Evolutionary conservation across 2,888 invertebrate genomes (phyloP).

Genomic region (Spilarctia lutea): DNA sequence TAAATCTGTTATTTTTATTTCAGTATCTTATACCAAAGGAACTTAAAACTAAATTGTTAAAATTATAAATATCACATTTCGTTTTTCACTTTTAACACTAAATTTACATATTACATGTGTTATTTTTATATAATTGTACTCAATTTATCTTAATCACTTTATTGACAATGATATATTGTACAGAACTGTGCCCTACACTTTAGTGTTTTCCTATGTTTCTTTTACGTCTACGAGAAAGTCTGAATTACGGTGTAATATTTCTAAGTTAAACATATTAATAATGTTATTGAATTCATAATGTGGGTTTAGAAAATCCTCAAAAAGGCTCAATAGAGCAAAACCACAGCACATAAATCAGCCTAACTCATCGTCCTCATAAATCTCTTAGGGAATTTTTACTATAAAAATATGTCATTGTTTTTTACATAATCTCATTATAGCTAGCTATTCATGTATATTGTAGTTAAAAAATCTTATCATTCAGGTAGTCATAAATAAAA

Average conservation of each 20-base stretch:
- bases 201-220: not conserved
- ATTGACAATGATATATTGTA: not conserved
- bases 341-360: not conserved
- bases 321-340: not conserved
- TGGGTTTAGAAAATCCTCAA: too few species aligned
- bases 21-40: constrained; percentile 21
- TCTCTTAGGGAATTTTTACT: constrained; percentile 6
- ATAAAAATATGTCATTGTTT: not conserved
- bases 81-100: constrained; percentile 30
- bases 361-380: not conserved
- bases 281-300: not conserved
- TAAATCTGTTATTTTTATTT: constrained; percentile 5
- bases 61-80: constrained; percentile 54
- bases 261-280: too few species aligned
- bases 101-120: constrained; percentile 14
- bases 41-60: constrained; percentile 43
- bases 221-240: not conserved
- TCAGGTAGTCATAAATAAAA: constrained; percentile 4
- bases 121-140: constrained; percentile 38
- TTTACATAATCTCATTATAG: not conserved
- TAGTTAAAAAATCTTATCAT: not conserved
- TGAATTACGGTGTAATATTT: not conserved
- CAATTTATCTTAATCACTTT: constrained; percentile 9
- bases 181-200: not conserved
- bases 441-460: not conserved